Percentiles rank a stretch among this genome's conserved stretches.
These are phyloP conservation scores for Oegoconia quadripuncta DNA, from an alignment of 2,888 invertebrate species.

Conservation along the genomic window DNA sequence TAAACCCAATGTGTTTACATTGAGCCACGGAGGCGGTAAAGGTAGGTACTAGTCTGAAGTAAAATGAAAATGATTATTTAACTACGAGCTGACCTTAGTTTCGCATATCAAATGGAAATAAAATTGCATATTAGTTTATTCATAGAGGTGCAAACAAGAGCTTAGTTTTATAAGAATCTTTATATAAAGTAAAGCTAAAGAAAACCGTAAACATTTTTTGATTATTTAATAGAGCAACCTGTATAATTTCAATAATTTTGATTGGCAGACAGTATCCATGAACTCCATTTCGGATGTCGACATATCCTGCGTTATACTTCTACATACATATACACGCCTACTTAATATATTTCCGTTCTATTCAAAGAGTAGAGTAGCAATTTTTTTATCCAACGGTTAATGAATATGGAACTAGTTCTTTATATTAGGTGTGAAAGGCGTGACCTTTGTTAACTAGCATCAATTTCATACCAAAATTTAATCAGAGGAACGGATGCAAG, in stretches of 20 bases:
- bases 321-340: conserved; percentile 11
- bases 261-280: conserved; percentile 28
- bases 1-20: too few relatives aligned
- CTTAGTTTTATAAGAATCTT: too few relatives aligned
- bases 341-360: conserved; percentile 24
- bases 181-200: too few relatives aligned
- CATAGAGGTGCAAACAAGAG: too few relatives aligned
- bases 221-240: background rate
- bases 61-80: too few relatives aligned
- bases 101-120: too few relatives aligned
- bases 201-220: background rate
- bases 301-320: conserved; percentile 16
- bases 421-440: conserved; percentile 45
- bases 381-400: conserved; percentile 20
- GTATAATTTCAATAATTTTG: conserved; percentile 23
- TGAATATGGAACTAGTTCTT: conserved; percentile 30
- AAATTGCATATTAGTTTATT: too few relatives aligned
- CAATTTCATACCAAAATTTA: conserved; percentile 38
- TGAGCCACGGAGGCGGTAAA: too few relatives aligned
- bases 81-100: too few relatives aligned
- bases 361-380: conserved; percentile 20
- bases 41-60: too few relatives aligned
- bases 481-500: conserved; percentile 36
- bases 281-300: conserved; percentile 23
- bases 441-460: conserved; percentile 43